Percentiles rank a stretch among this genome's conserved stretches.
Evolutionary conservation across 2,888 invertebrate species (phyloP).

Genomic region (Bombylius discolor): DNA sequence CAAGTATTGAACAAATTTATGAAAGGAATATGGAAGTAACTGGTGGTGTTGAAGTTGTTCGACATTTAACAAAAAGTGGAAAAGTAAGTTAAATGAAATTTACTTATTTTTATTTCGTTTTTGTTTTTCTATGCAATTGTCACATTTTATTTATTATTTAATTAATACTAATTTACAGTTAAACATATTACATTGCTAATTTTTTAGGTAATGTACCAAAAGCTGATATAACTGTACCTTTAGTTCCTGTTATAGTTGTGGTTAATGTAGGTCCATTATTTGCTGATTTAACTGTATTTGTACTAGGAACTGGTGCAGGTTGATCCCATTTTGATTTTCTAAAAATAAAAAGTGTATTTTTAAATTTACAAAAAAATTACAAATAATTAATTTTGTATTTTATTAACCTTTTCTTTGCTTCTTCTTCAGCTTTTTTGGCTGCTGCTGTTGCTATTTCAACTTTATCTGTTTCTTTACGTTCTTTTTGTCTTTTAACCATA

Average conservation of each 20-base stretch:
- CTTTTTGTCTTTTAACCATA: conserved; percentile 86
- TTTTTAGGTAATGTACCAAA: conserved; percentile 85
- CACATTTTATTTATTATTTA: background rate
- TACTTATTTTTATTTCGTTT: background rate
- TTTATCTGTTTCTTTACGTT: conserved; percentile 72
- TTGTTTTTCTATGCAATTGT: no score
- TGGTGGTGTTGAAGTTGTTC: conserved; percentile 27
- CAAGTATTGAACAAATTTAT: conserved; percentile 23
- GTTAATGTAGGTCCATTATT: conserved; percentile 63
- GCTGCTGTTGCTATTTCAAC: conserved; percentile 63
- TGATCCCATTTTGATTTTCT: conserved; percentile 90
- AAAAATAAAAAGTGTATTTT: conserved; percentile 4
- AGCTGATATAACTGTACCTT: conserved; percentile 84
- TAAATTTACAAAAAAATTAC: background rate
- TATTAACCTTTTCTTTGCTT: conserved; percentile 57
- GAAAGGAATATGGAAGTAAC: conserved; percentile 24
- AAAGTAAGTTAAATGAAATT: conserved; percentile 18
- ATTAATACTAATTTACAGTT: background rate
- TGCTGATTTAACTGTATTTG: conserved; percentile 43
- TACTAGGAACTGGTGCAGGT: conserved; percentile 43
- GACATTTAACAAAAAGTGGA: conserved; percentile 28
- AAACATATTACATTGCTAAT: background rate
- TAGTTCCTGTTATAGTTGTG: conserved; percentile 73
- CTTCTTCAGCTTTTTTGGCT: conserved; percentile 49
- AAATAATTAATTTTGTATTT: background rate